Percentiles rank a stretch among this genome's conserved stretches.
Conservation (phyloP, 2,888 invertebrate species). For the Cremastinae sp. region DNA sequence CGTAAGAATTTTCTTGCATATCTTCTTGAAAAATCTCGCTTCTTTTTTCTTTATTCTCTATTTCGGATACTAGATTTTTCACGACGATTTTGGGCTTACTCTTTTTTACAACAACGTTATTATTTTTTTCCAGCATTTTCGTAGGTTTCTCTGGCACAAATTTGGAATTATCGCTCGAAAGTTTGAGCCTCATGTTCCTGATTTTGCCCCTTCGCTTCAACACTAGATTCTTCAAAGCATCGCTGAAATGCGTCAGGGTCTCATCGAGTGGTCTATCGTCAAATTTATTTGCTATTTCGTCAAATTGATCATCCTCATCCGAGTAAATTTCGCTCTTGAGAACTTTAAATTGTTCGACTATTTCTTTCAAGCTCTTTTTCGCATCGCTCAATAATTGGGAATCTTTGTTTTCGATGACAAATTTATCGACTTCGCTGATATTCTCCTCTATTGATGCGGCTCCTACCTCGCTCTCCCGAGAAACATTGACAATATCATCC, state of each 20-base stretch:
- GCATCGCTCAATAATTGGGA: constrained; percentile 67
- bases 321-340: constrained; percentile 74
- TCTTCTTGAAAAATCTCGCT: constrained; percentile 34
- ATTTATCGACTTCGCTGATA: constrained; percentile 60
- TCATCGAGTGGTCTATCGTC: constrained; percentile 75
- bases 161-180: constrained; percentile 28
- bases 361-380: constrained; percentile 75
- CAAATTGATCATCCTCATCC: constrained; percentile 73
- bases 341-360: constrained; percentile 76
- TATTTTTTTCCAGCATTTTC: constrained; percentile 18
- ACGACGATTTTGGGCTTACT: constrained; percentile 62
- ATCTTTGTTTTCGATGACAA: constrained; percentile 59
- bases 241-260: constrained; percentile 74
- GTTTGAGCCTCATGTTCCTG: constrained; percentile 14
- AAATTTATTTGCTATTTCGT: constrained; percentile 73
- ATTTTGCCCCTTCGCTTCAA: constrained; percentile 68
- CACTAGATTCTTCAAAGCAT: constrained; percentile 75
- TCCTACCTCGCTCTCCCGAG: constrained; percentile 52
- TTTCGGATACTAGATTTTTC: constrained; percentile 80
- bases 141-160: constrained; percentile 51
- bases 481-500: constrained; percentile 52
- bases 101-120: constrained; percentile 64
- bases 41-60: constrained; percentile 26
- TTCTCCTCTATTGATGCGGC: constrained; percentile 58
- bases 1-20: constrained; percentile 41